phyloP scores from a whole-genome alignment of 1,140 invertebrate genomes.

The Fopius arisanus region DNA sequence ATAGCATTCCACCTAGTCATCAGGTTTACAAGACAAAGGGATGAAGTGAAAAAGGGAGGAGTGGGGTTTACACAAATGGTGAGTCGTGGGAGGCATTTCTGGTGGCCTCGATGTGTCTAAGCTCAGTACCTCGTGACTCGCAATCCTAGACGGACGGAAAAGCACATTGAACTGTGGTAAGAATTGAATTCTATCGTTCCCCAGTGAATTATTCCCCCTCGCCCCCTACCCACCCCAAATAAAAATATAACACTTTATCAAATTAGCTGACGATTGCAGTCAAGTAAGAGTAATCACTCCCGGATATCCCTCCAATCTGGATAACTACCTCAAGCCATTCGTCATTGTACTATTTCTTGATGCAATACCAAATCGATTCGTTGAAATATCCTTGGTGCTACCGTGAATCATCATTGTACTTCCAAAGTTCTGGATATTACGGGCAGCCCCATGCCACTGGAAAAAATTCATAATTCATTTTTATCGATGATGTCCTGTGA shows the following conservation, averaged over 20 bases:
- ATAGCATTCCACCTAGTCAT: neutral
- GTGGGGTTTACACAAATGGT: conserved; percentile 39
- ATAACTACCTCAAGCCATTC: neutral
- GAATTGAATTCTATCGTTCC: conserved; percentile 26
- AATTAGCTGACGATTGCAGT: neutral
- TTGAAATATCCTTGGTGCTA: neutral
- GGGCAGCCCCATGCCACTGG: too few relatives aligned
- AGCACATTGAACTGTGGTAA: conserved; percentile 41
- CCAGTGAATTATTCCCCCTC: conserved; percentile 4
- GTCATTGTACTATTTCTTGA: conserved; percentile 4
- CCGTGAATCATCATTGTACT: neutral
- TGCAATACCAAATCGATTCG: neutral
- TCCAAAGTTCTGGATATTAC: too few relatives aligned
- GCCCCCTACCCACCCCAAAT: neutral
- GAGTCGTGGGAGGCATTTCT: conserved; percentile 36
- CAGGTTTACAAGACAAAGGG: neutral
- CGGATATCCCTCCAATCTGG: neutral
- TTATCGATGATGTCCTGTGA: too few relatives aligned
- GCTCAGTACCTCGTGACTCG: conserved; percentile 56
- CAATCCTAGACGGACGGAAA: conserved; percentile 50
- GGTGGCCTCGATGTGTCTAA: conserved; percentile 54
- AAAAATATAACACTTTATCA: neutral
- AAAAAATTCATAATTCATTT: too few relatives aligned
- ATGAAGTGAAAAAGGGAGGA: conserved; percentile 18
- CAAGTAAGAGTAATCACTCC: neutral